Conservation (phyloP, 2,888 invertebrate genomes). For the Metacarcinus magister region DNA sequence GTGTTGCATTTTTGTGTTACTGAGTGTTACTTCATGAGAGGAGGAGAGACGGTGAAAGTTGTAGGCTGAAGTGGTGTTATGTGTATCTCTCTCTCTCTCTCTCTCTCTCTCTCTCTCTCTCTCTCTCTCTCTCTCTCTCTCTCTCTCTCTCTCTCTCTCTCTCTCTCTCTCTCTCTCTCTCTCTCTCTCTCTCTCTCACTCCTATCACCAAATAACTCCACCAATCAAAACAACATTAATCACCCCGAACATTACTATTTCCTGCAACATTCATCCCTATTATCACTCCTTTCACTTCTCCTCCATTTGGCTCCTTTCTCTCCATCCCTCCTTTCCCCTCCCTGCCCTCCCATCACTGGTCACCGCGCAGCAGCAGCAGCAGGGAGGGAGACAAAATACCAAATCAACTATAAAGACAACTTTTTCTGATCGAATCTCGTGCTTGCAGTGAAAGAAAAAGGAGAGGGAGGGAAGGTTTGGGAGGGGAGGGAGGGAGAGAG, state of each 20-base stretch:
- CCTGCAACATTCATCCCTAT: neutral
- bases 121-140: no score
- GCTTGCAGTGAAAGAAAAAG: neutral
- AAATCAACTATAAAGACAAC: neutral
- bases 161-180: constrained; percentile 26
- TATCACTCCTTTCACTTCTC: no score
- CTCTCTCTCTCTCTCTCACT: neutral
- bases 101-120: no score
- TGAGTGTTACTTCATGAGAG: neutral
- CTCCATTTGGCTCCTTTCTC: no score
- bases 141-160: constrained; percentile 26
- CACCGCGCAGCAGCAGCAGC: neutral
- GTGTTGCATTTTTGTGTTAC: neutral
- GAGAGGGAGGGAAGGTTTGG: neutral
- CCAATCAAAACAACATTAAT: neutral
- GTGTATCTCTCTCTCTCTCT: no score
- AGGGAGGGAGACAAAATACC: neutral
- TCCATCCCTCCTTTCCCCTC: neutral
- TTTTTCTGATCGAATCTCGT: neutral
- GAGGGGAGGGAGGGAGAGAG: neutral
- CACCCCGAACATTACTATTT: neutral
- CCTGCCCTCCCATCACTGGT: no score
- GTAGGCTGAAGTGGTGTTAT: neutral
- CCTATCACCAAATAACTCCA: neutral
- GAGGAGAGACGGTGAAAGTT: neutral